Conservation (phyloP, 2,888 invertebrate species). For the Pasiphila rectangulata region DNA sequence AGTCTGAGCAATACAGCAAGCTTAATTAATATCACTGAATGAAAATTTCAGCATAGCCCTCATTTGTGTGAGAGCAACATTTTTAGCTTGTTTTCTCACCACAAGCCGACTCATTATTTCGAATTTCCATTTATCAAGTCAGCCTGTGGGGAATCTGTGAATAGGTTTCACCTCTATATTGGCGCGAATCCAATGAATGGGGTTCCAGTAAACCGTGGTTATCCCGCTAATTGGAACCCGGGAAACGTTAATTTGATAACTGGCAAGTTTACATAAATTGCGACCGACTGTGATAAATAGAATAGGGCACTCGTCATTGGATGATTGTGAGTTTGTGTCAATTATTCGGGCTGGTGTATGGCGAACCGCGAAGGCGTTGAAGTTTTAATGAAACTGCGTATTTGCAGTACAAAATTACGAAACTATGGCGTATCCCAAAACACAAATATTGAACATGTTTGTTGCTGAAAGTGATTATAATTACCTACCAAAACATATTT, state of each 20-base stretch:
- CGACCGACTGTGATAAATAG: slow-evolving; percentile 31
- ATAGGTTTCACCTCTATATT: slow-evolving; percentile 33
- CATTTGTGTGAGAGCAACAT: not conserved
- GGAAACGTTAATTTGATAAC: slow-evolving; percentile 56
- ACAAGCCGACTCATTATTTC: slow-evolving; percentile 26
- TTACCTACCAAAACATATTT: no score
- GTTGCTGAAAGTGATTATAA: no score
- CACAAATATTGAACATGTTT: no score
- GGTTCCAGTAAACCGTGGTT: slow-evolving; percentile 41
- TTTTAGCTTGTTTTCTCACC: slow-evolving; percentile 15
- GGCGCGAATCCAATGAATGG: slow-evolving; percentile 44
- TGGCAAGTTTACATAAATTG: slow-evolving; percentile 44
- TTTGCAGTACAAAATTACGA: not conserved
- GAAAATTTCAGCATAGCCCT: not conserved
- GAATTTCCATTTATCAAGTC: slow-evolving; percentile 24
- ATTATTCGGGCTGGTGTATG: slow-evolving; percentile 13
- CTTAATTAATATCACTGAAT: not conserved
- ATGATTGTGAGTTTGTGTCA: slow-evolving; percentile 11
- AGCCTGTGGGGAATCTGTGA: slow-evolving; percentile 30
- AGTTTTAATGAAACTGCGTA: slow-evolving; percentile 11
- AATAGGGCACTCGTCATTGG: slow-evolving; percentile 19
- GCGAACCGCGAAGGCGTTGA: slow-evolving; percentile 7
- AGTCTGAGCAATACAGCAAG: not conserved
- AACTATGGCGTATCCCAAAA: not conserved
- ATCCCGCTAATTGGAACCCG: slow-evolving; percentile 51